These are phyloP conservation scores for Pseudois nayaur DNA, from an alignment of 2,113 vertebrate genomes.

Conservation along the genomic window DNA sequence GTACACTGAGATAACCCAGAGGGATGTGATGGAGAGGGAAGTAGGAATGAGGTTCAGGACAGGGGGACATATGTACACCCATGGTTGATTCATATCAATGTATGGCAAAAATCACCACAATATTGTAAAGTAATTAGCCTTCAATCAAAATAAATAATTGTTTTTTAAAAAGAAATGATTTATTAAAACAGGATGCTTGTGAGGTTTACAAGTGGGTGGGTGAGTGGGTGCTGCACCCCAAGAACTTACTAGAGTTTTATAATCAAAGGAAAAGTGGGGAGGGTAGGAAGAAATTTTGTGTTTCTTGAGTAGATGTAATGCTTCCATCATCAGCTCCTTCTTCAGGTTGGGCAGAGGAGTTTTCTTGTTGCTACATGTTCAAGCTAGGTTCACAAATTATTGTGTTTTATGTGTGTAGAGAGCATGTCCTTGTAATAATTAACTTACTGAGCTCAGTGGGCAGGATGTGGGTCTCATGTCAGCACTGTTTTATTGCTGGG, in stretches of 20 bases:
- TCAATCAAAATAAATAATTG: background rate
- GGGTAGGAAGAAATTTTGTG: background rate
- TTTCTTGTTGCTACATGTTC: background rate
- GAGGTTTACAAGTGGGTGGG: background rate
- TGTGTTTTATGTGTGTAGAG: background rate
- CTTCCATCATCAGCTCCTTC: background rate
- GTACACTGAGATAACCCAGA: background rate
- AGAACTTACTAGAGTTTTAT: background rate
- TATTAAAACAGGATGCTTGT: background rate
- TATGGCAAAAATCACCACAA: background rate
- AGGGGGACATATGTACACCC: background rate
- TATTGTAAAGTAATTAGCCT: background rate
- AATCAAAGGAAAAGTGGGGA: background rate
- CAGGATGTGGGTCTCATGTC: background rate
- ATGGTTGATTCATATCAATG: background rate
- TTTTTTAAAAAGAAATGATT: background rate
- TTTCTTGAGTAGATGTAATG: background rate
- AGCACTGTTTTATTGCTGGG: background rate
- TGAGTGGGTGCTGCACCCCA: rapidly evolving
- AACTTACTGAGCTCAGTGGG: background rate
- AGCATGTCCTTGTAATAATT: background rate
- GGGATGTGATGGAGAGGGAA: background rate
- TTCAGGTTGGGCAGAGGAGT: background rate
- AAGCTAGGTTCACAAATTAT: background rate
- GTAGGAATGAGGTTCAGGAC: background rate